phyloP scores from a whole-genome alignment of 2,113 vertebrate species.

The Limnothrissa miodon region DNA sequence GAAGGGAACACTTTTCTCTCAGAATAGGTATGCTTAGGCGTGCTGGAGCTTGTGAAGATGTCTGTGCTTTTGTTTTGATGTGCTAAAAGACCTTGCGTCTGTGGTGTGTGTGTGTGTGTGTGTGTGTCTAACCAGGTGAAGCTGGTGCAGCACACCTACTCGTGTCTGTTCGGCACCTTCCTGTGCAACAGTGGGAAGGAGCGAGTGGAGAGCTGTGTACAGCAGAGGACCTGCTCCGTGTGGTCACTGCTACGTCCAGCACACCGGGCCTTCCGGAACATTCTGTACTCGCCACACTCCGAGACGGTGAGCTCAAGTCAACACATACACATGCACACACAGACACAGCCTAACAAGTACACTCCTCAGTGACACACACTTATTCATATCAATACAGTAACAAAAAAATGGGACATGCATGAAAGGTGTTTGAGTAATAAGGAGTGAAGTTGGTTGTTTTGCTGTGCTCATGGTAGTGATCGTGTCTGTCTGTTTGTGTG shows the following conservation, averaged over 20 bases:
- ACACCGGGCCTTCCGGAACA: conserved; percentile 92
- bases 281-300: conserved; percentile 93
- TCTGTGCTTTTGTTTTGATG: neutral
- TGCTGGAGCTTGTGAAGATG: neutral
- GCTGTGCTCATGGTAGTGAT: too few species aligned
- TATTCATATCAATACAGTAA: too few species aligned
- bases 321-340: neutral
- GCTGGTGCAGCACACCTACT: conserved; percentile 75
- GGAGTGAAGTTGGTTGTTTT: too few species aligned
- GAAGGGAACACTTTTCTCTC: neutral
- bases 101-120: conserved; percentile 4
- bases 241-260: conserved; percentile 94
- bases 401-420: too few species aligned
- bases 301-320: conserved; percentile 74
- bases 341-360: too few species aligned
- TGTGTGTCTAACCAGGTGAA: neutral
- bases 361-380: too few species aligned
- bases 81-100: neutral
- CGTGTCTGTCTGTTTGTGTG: neutral
- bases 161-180: conserved; percentile 98
- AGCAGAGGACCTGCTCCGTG: conserved; percentile 92
- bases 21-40: neutral
- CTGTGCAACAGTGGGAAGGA: conserved; percentile 97
- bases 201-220: conserved; percentile 87
- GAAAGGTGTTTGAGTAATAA: too few species aligned